Evolutionary conservation across 2,888 invertebrate genomes (phyloP), one percentile per base, ranked within the genome.

Genomic region (Digitonthophagus gazella): DNA sequence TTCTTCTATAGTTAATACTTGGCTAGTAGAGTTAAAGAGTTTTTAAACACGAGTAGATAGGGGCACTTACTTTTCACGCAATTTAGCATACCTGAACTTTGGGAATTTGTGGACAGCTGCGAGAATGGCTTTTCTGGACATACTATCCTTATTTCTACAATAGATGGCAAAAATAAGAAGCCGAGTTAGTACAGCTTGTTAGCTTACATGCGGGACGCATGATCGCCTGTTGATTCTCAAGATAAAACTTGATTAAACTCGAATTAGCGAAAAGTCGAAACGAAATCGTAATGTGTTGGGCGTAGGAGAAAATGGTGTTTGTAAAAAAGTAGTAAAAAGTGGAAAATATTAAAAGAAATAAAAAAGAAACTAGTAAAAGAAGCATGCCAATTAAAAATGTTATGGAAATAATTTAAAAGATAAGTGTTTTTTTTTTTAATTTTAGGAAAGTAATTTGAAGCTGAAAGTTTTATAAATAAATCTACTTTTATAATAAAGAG

Each of bases 61-160:
- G 11, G 28, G 8, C 6, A 44, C 28, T 44, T 44, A 44, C 28
- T 44, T 44, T 44, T 44, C 11, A 44, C 6, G 63, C 61, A n/a
- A 15, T 28, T 65, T 70, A 66, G 70, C 80, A 78, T 90, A 90
- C 90, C 90, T 90, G 90, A 89, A 81, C 88, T 86, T 83, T 89
- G 90, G 75, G 90, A 90, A 83, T 89, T 90, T 84, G 90, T 89
- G 80, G 90, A 90, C 78, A 89, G 87, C 85, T 90, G 90, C 81
- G 89, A 90, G 84, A 88, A 89, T 83, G 89, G 88, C 88, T 90
- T 90, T 85, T 90, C 89, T 83, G 90, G 90, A 86, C 90, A 90
- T 85, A 89, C 87, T 87, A 90, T 89, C 89, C 90, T 89, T 88
- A 90, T 88, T 86, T 90, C 90, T 90, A 88, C 83, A 86, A 61